phyloP scores from a whole-genome alignment of 2,113 vertebrate genomes.

The Ochotona princeps region DNA sequence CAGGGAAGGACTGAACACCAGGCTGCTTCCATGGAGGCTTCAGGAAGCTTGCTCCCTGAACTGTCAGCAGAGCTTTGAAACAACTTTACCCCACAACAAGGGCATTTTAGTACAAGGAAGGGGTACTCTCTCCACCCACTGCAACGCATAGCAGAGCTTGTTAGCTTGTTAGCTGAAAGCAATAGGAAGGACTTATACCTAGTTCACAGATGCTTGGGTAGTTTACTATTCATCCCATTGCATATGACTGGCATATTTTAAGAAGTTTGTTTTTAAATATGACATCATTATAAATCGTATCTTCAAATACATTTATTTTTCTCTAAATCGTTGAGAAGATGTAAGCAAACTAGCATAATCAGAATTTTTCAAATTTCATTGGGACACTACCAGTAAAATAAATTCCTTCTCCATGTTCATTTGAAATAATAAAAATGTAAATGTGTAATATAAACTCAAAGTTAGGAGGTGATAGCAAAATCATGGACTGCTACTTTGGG shows the following conservation, averaged over 20 bases:
- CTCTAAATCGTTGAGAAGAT: not conserved
- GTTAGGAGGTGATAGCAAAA: not conserved
- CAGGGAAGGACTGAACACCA: constrained; percentile 47
- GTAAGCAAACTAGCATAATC: not conserved
- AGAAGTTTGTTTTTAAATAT: not conserved
- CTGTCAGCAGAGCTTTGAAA: constrained; percentile 56
- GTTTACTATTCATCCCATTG: not conserved
- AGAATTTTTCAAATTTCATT: not conserved
- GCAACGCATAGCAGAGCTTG: not conserved
- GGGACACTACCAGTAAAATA: not conserved
- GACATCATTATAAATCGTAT: not conserved
- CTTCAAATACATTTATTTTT: not conserved
- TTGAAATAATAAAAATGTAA: not conserved
- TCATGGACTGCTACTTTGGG: not conserved
- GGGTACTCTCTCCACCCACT: not conserved
- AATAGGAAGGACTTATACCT: not conserved
- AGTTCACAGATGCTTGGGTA: not conserved
- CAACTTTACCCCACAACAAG: not conserved
- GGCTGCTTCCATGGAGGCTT: constrained; percentile 60
- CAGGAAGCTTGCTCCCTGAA: constrained; percentile 56
- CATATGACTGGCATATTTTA: not conserved
- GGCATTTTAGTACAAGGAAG: not conserved
- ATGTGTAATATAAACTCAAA: not conserved
- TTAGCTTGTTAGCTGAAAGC: not conserved
- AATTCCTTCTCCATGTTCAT: not conserved